phyloP scores from a whole-genome alignment of 2,113 vertebrate genomes.

The Pongo abelii region DNA sequence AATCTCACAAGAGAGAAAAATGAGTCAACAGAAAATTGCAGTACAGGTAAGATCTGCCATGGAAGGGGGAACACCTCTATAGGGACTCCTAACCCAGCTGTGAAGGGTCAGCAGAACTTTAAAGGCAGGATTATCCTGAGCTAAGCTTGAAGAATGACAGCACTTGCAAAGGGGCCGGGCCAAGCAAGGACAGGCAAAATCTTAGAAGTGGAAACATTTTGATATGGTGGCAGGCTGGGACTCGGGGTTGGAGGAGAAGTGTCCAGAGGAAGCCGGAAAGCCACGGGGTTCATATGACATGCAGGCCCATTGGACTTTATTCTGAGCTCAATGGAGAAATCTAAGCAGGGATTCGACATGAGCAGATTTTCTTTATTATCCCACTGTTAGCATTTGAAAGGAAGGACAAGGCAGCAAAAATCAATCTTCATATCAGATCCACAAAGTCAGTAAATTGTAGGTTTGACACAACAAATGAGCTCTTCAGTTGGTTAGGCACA shows the following conservation, averaged over 20 bases:
- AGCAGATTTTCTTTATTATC: neutral
- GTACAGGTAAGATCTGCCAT: neutral
- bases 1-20: neutral
- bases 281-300: neutral
- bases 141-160: neutral
- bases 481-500: neutral
- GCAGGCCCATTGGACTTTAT: neutral
- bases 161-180: neutral
- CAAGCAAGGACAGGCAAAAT: neutral
- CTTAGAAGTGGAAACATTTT: neutral
- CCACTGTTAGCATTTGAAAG: neutral
- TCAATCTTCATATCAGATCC: neutral
- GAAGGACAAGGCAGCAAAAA: neutral
- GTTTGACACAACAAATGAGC: neutral
- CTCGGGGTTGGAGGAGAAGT: neutral
- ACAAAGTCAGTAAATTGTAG: neutral
- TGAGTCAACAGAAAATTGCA: neutral
- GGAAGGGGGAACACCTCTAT: neutral
- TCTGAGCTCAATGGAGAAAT: neutral
- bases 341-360: neutral
- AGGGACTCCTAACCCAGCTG: neutral
- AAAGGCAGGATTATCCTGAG: neutral
- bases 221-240: neutral
- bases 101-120: neutral
- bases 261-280: neutral